phyloP scores from a whole-genome alignment of 2,888 invertebrate genomes.

The Macrophya annulata region DNA sequence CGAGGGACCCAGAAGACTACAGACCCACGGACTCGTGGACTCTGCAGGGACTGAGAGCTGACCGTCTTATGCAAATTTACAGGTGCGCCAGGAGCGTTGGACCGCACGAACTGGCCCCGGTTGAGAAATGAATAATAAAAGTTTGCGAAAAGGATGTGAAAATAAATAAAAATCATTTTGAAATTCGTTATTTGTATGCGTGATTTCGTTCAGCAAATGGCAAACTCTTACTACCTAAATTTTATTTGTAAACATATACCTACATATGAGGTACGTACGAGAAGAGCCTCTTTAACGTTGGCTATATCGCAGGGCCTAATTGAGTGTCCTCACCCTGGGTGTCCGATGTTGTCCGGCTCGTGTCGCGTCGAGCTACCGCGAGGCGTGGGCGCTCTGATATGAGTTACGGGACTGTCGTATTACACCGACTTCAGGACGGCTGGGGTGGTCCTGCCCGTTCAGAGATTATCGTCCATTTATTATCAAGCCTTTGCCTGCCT shows the following conservation, averaged over 20 bases:
- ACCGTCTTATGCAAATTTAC: slow-evolving; percentile 69
- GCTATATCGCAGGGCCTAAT: slow-evolving; percentile 71
- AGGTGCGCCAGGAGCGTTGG: slow-evolving; percentile 62
- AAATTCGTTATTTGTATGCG: slow-evolving; percentile 2
- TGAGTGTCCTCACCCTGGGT: slow-evolving; percentile 79
- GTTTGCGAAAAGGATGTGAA: not conserved
- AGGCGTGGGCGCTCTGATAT: slow-evolving; percentile 78
- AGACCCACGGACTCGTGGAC: not conserved
- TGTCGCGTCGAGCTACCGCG: slow-evolving; percentile 77
- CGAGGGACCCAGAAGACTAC: not conserved
- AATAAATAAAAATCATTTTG: not conserved
- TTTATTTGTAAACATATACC: not conserved
- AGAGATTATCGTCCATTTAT: slow-evolving; percentile 70
- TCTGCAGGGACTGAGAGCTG: slow-evolving; percentile 30
- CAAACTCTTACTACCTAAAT: not conserved
- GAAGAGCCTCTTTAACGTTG: slow-evolving; percentile 40
- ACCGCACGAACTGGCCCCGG: not conserved
- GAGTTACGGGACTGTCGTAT: slow-evolving; percentile 79
- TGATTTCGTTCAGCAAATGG: not conserved
- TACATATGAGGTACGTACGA: not conserved
- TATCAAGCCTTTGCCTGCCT: slow-evolving; percentile 58
- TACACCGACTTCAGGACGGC: slow-evolving; percentile 72
- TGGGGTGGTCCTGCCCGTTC: slow-evolving; percentile 73
- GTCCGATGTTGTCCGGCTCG: slow-evolving; percentile 77
- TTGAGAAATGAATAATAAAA: slow-evolving; percentile 21